These are phyloP conservation scores for Neosilurus hyrtlii DNA, from an alignment of 2,797 vertebrate genomes.

Conservation along the genomic window DNA sequence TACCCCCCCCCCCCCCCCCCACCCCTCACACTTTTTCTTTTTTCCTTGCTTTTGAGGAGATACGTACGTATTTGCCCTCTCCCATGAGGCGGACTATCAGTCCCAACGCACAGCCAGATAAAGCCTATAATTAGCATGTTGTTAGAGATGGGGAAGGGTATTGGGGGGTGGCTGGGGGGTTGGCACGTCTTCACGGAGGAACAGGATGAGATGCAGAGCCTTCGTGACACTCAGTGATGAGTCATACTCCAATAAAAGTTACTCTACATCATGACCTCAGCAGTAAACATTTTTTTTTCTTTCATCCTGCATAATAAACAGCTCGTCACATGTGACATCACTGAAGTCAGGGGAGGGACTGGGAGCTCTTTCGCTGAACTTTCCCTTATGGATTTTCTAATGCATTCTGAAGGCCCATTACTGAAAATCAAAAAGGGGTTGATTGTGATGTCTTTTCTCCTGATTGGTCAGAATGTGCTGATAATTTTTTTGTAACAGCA, in stretches of 20 bases:
- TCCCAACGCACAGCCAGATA: conserved; percentile 30
- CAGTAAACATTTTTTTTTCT: conserved; percentile 30
- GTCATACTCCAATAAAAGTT: conserved; percentile 32
- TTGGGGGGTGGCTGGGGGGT: too few relatives aligned
- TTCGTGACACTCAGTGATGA: conserved; percentile 35
- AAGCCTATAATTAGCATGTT: conserved; percentile 48
- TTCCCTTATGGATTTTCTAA: not conserved
- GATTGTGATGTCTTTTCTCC: not conserved
- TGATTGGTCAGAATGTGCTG: not conserved
- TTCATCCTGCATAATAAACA: not conserved
- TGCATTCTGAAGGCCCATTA: not conserved
- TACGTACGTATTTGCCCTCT: conserved; percentile 5
- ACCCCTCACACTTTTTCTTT: not conserved
- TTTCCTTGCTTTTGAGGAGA: conserved; percentile 18
- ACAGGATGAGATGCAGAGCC: not conserved
- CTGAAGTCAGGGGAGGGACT: not conserved
- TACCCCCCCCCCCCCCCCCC: not conserved
- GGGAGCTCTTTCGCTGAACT: not conserved
- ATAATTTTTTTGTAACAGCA: not conserved
- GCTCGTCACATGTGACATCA: conserved; percentile 27
- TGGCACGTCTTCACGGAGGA: conserved; percentile 5
- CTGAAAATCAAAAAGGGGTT: not conserved
- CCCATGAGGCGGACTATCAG: conserved; percentile 36
- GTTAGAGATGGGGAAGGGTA: conserved; percentile 31
- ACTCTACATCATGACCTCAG: conserved; percentile 33